Evolutionary conservation across 2,113 vertebrate species (phyloP).

Genomic region (Paradoxurus hermaphroditus): DNA sequence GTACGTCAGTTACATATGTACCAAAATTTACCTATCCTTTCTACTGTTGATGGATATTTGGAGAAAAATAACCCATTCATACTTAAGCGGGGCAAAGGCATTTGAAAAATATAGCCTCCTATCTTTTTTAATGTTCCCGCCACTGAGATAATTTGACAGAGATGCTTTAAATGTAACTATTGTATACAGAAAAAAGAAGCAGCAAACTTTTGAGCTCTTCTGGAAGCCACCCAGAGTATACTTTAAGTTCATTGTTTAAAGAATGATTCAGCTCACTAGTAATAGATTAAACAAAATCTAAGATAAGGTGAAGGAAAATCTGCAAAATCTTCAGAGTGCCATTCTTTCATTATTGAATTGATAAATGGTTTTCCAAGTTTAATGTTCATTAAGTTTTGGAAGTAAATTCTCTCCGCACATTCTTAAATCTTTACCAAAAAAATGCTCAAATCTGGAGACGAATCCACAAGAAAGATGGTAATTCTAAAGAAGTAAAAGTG

Average conservation of each 20-base stretch:
- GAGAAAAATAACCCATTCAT: not conserved
- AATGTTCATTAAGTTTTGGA: not conserved
- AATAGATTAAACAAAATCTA: slow-evolving; percentile 3
- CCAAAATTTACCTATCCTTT: not conserved
- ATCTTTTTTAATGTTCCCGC: not conserved
- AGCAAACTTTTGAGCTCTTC: not conserved
- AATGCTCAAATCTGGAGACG: not conserved
- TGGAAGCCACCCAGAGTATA: not conserved
- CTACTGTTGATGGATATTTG: not conserved
- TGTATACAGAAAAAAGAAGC: not conserved
- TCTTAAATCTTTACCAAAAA: not conserved
- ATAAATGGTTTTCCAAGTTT: not conserved
- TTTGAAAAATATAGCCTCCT: not conserved
- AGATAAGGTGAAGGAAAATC: not conserved
- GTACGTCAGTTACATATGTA: not conserved
- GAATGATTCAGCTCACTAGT: not conserved
- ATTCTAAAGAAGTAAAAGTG: not conserved
- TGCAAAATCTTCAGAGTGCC: not conserved
- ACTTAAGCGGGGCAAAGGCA: not conserved
- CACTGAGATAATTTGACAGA: not conserved
- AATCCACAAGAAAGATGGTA: not conserved
- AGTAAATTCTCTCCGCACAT: not conserved
- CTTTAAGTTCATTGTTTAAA: not conserved
- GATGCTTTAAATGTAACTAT: not conserved
- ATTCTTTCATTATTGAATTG: not conserved